Conservation (phyloP, 2,888 invertebrate species). For the Cantharis nigra region DNA sequence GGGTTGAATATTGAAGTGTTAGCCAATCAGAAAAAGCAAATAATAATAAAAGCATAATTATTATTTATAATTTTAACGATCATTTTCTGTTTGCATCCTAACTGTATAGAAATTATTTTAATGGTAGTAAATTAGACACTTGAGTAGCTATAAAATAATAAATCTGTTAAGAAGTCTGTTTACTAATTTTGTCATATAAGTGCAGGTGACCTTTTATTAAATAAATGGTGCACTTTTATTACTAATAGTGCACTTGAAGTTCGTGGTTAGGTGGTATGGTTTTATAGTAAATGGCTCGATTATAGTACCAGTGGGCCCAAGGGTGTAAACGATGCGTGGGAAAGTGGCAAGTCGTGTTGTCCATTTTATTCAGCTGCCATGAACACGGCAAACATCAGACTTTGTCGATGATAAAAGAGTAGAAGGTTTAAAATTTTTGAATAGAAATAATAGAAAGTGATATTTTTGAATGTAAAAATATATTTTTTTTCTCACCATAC, state of each 20-base stretch:
- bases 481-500: not conserved
- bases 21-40: not conserved
- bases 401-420: slow-evolving; percentile 5
- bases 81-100: not conserved
- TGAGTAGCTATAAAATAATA: not conserved
- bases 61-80: not conserved
- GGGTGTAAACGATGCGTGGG: slow-evolving; percentile 22
- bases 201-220: not conserved
- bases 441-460: not conserved
- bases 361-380: slow-evolving; percentile 14
- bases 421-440: not conserved
- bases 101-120: not conserved
- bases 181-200: not conserved
- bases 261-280: slow-evolving; percentile 14
- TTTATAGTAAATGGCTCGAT: slow-evolving; percentile 16
- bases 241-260: slow-evolving; percentile 2
- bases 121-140: not conserved
- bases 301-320: slow-evolving; percentile 10
- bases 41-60: not conserved
- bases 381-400: slow-evolving; percentile 7
- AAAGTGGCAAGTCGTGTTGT: slow-evolving; percentile 25
- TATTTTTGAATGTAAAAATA: not conserved
- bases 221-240: not conserved
- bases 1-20: not conserved
- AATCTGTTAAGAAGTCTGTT: not conserved